phyloP scores from a whole-genome alignment of 2,888 invertebrate genomes.

The Scaptomyza parva region DNA sequence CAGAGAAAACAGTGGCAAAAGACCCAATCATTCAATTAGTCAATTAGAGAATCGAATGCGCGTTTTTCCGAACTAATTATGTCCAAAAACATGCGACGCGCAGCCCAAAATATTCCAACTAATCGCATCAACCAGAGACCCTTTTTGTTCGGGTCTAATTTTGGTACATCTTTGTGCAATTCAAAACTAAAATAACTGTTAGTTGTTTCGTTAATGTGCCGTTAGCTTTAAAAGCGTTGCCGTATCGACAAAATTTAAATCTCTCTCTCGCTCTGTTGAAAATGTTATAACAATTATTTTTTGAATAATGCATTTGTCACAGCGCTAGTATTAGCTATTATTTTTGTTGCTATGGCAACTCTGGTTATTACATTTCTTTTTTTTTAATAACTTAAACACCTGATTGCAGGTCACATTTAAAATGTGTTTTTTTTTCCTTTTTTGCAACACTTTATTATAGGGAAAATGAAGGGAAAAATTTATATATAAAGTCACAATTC shows the following conservation, averaged over 20 bases:
- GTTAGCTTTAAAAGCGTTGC: too few species aligned
- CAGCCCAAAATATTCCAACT: too few species aligned
- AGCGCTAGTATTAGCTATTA: neutral
- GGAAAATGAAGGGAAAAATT: neutral
- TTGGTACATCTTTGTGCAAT: too few species aligned
- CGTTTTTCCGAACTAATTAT: too few species aligned
- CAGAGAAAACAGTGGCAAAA: neutral
- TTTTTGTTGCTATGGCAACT: neutral
- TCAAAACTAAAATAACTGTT: too few species aligned
- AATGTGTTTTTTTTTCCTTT: too few species aligned
- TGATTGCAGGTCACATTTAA: neutral
- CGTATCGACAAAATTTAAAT: too few species aligned
- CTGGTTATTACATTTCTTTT: neutral
- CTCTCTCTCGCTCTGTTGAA: neutral
- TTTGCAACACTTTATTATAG: neutral
- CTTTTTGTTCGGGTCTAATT: too few species aligned
- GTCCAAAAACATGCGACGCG: too few species aligned
- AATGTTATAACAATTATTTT: too few species aligned
- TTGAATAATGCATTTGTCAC: neutral
- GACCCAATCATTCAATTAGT: neutral
- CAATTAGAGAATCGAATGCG: neutral
- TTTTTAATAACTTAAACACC: neutral
- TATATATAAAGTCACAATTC: slow-evolving; percentile 26
- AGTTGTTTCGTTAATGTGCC: too few species aligned
- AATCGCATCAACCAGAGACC: too few species aligned